Evolutionary conservation across 2,797 vertebrate genomes (phyloP).

Genomic region (Naso thynnoides): DNA sequence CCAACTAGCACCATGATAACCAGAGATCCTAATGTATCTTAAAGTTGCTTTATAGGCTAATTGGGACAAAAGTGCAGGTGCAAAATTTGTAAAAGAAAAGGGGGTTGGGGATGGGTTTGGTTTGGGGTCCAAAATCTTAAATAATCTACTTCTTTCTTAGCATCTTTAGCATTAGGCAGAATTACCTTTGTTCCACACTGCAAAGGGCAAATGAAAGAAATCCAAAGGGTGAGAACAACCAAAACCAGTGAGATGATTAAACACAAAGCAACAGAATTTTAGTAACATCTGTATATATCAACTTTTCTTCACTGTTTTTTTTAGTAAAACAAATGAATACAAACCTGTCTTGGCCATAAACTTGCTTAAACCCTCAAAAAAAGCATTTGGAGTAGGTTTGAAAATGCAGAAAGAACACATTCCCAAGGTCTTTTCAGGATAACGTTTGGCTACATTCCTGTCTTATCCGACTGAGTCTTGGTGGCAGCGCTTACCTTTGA

Average conservation of each 20-base stretch:
- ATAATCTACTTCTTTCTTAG: slow-evolving; percentile 38
- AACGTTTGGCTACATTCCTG: slow-evolving; percentile 82
- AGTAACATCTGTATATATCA: background rate
- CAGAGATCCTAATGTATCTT: slow-evolving; percentile 15
- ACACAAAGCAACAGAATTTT: slow-evolving; percentile 48
- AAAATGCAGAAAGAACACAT: slow-evolving; percentile 53
- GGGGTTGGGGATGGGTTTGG: slow-evolving; percentile 5
- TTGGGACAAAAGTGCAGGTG: slow-evolving; percentile 33
- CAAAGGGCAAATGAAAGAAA: slow-evolving; percentile 72
- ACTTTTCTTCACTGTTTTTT: background rate
- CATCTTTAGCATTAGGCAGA: slow-evolving; percentile 56
- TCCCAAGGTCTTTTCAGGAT: slow-evolving; percentile 34
- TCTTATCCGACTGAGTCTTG: slow-evolving; percentile 77
- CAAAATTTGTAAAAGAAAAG: too few species aligned
- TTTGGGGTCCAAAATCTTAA: slow-evolving; percentile 36
- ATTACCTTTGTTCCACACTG: slow-evolving; percentile 82
- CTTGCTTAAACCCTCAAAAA: slow-evolving; percentile 46
- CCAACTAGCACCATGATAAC: slow-evolving; percentile 71
- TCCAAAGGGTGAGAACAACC: slow-evolving; percentile 72
- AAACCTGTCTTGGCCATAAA: slow-evolving; percentile 63
- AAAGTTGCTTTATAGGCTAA: slow-evolving; percentile 22
- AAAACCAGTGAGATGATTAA: slow-evolving; percentile 41
- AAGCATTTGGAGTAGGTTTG: slow-evolving; percentile 46
- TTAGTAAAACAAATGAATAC: slow-evolving; percentile 47
- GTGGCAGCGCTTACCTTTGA: slow-evolving; percentile 92